Percentiles rank a stretch among this genome's conserved stretches.
Evolutionary conservation across 2,113 vertebrate genomes (phyloP).

Genomic region (Varanus salvator): DNA sequence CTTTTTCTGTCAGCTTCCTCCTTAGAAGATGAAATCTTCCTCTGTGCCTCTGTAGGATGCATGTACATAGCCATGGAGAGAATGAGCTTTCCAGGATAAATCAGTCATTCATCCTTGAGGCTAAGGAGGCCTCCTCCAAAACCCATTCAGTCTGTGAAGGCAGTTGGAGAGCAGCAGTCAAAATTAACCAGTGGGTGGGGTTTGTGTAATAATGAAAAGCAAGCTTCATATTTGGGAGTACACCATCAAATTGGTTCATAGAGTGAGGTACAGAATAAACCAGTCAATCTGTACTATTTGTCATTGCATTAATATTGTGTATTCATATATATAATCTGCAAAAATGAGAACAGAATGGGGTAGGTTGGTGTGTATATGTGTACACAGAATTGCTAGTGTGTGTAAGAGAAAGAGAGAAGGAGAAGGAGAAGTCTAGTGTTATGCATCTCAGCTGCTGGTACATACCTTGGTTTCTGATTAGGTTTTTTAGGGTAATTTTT

Average conservation of each 20-base stretch:
- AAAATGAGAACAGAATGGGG: neutral
- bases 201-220: neutral
- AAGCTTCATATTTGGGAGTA: neutral
- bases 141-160: neutral
- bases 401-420: too few relatives aligned
- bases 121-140: neutral
- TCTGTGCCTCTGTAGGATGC: neutral
- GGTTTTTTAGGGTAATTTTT: constrained; percentile 22
- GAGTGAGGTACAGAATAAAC: neutral
- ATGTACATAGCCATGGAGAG: too few relatives aligned
- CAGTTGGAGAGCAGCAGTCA: neutral
- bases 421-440: neutral
- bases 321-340: too few relatives aligned
- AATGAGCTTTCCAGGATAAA: neutral
- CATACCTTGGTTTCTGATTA: constrained; percentile 5
- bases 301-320: neutral
- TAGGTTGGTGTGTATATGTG: too few relatives aligned
- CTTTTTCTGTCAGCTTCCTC: neutral
- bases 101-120: neutral
- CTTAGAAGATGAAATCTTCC: neutral
- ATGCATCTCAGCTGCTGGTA: neutral
- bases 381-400: neutral
- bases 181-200: neutral
- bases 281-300: neutral
- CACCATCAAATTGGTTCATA: neutral